phyloP scores from a whole-genome alignment of 2,888 invertebrate species.

The Blomia tropicalis region DNA sequence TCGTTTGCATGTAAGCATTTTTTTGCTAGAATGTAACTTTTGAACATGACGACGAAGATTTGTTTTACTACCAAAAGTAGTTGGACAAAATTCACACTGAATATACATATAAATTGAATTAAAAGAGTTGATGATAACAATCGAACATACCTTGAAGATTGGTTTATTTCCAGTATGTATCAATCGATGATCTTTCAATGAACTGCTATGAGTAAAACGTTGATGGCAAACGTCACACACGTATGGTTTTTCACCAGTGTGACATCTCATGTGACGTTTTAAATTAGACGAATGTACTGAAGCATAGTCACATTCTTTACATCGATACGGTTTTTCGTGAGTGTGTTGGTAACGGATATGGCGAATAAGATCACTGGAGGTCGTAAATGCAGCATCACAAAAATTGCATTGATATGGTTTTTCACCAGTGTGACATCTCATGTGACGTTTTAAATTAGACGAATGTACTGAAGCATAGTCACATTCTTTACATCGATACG shows the following conservation, averaged over 20 bases:
- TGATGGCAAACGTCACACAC: conserved; percentile 48
- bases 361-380: conserved; percentile 79
- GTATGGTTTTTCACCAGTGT: conserved; percentile 38
- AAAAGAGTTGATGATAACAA: too few species aligned
- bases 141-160: conserved; percentile 41
- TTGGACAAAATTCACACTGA: conserved; percentile 83
- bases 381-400: too few species aligned
- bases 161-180: conserved; percentile 80
- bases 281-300: conserved; percentile 94
- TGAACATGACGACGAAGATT: conserved; percentile 88
- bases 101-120: too few species aligned
- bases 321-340: conserved; percentile 73
- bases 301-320: conserved; percentile 90
- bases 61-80: conserved; percentile 88
- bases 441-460: too few species aligned
- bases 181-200: conserved; percentile 74
- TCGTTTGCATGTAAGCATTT: conserved; percentile 74
- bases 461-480: conserved; percentile 91
- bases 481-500: conserved; percentile 86
- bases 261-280: conserved; percentile 5
- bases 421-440: too few species aligned
- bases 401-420: too few species aligned
- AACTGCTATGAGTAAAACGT: conserved; percentile 93
- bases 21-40: conserved; percentile 81
- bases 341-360: conserved; percentile 37